phyloP scores from a whole-genome alignment of 2,113 vertebrate species.

The Halcyon senegalensis region DNA sequence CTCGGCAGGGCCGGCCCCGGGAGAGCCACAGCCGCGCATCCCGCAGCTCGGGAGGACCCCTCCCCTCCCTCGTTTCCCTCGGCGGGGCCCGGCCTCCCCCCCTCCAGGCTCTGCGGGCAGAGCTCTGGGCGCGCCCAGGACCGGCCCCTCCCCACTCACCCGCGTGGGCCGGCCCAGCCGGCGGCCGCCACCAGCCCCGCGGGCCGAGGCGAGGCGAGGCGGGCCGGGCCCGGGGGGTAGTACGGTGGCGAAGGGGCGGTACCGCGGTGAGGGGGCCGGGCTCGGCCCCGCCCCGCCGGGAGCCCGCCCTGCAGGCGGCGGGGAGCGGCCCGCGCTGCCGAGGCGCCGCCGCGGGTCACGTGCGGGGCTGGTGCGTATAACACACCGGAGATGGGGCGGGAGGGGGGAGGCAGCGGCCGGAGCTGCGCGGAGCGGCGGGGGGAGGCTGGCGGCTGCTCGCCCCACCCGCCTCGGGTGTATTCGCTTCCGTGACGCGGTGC shows the following conservation, averaged over 20 bases:
- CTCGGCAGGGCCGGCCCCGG: background rate
- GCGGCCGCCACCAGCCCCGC: too few species aligned
- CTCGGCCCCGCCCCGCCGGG: background rate
- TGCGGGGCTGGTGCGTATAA: background rate
- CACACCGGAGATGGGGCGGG: background rate
- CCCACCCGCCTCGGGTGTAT: background rate
- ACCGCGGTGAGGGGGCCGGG: background rate
- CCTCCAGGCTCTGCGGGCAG: too few species aligned
- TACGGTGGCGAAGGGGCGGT: background rate
- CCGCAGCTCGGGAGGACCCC: background rate
- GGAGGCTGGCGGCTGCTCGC: background rate
- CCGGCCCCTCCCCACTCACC: background rate
- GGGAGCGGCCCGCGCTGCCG: background rate
- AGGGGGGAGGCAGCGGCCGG: background rate
- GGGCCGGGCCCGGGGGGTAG: too few species aligned
- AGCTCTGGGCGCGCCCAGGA: too few species aligned
- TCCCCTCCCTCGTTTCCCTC: too few species aligned
- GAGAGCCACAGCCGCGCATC: background rate
- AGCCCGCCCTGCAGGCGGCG: background rate
- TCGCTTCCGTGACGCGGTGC: background rate
- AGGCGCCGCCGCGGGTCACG: slow-evolving; percentile 8
- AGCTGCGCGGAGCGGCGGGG: background rate
- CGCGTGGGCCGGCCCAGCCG: too few species aligned
- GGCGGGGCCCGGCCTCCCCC: fast-evolving
- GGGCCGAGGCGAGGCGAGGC: too few species aligned